phyloP scores from a whole-genome alignment of 1,140 invertebrate genomes.

The Drosophila funebris region DNA sequence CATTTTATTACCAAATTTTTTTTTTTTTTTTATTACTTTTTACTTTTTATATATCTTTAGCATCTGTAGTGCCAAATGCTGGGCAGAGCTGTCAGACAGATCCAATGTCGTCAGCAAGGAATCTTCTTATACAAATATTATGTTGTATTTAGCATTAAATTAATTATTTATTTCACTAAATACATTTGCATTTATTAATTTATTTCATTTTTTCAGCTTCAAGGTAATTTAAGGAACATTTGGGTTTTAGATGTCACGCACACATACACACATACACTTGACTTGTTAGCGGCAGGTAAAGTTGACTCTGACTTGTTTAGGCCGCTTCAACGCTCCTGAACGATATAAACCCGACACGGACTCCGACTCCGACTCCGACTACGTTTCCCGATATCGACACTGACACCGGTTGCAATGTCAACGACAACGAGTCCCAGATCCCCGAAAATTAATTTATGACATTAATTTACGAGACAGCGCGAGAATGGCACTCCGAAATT shows the following conservation, averaged over 20 bases:
- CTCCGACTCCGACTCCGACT: conserved; percentile 6
- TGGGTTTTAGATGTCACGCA: conserved; percentile 58
- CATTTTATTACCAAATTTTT: conserved; percentile 27
- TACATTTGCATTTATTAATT: conserved; percentile 1
- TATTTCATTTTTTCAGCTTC: conserved; percentile 52
- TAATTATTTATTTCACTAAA: conserved; percentile 49
- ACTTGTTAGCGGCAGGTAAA: conserved; percentile 49
- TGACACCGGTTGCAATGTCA: conserved; percentile 5
- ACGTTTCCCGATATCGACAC: conserved; percentile 10
- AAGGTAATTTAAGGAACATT: conserved; percentile 81
- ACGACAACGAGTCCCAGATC: conserved; percentile 11
- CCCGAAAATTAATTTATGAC: conserved; percentile 78
- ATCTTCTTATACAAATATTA: conserved; percentile 24
- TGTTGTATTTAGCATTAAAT: conserved; percentile 21
- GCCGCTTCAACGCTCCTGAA: too few relatives aligned
- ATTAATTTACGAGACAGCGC: conserved; percentile 79
- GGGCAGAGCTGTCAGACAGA: too few relatives aligned
- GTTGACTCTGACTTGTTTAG: too few relatives aligned
- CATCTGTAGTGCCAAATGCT: conserved; percentile 4
- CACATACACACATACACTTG: conserved; percentile 27
- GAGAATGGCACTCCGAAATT: conserved; percentile 58
- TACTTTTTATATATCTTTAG: background rate
- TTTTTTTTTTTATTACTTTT: conserved; percentile 29
- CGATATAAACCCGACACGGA: conserved; percentile 42
- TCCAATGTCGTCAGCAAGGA: too few relatives aligned